Percentiles rank a stretch among this genome's conserved stretches.
Evolutionary conservation across 2,797 vertebrate genomes (phyloP).

Genomic region (Micrastur ruficollis): DNA sequence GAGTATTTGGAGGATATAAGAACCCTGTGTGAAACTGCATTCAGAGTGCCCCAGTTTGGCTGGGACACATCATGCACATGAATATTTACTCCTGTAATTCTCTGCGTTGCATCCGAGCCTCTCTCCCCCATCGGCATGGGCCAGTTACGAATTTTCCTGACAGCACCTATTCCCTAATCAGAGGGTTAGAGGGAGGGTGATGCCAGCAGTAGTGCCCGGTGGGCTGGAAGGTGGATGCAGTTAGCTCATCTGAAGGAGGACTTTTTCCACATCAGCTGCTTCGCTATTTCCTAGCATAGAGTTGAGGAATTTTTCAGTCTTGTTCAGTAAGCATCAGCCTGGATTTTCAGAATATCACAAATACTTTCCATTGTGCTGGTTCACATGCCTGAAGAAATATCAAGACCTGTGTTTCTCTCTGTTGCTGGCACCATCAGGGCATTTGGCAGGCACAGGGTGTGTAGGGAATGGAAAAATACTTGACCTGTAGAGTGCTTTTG

Average conservation of each 20-base stretch:
- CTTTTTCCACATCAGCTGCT: not conserved
- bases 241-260: not conserved
- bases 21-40: not conserved
- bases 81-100: not conserved
- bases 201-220: accelerated
- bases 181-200: not conserved
- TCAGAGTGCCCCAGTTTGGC: not conserved
- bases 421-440: not conserved
- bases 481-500: too few species aligned
- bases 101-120: not conserved
- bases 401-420: not conserved
- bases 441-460: not conserved
- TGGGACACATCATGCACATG: not conserved
- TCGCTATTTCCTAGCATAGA: not conserved
- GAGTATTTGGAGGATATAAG: not conserved
- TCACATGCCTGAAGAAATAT: not conserved
- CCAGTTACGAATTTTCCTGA: not conserved
- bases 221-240: not conserved
- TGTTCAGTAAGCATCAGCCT: not conserved
- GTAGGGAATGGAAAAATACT: too few species aligned
- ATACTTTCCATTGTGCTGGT: not conserved
- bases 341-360: not conserved
- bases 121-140: accelerated
- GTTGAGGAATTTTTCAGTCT: not conserved
- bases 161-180: not conserved